Percentiles rank a stretch among this genome's conserved stretches.
Conservation (phyloP, 2,888 invertebrate species). For the Ramazzottius varieornatus region DNA sequence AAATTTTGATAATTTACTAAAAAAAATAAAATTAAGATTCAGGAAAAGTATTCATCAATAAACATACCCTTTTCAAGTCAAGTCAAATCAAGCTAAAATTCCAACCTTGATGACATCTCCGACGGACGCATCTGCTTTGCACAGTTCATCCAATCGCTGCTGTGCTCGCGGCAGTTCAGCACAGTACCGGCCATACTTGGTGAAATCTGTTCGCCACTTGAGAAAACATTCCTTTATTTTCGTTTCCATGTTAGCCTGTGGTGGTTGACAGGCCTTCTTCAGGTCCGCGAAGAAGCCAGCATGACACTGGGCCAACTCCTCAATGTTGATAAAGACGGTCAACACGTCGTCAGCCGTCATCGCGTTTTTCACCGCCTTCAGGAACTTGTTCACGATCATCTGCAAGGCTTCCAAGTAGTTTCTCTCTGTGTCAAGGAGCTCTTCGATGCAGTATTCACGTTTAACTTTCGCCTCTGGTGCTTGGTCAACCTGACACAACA, state of each 20-base stretch:
- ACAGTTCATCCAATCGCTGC: slow-evolving; percentile 47
- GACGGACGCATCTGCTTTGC: slow-evolving; percentile 34
- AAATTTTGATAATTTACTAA: slow-evolving; percentile 3
- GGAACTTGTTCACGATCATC: slow-evolving; percentile 51
- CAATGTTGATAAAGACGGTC: slow-evolving; percentile 4
- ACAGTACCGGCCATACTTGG: slow-evolving; percentile 85
- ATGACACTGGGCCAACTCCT: slow-evolving; percentile 65
- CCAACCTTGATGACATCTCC: slow-evolving; percentile 41
- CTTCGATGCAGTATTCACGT: slow-evolving; percentile 48
- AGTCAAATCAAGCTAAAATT: too few relatives aligned
- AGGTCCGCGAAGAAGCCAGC: slow-evolving; percentile 54
- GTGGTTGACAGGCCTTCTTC: slow-evolving; percentile 33
- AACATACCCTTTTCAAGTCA: too few relatives aligned
- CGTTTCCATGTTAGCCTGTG: slow-evolving; percentile 16
- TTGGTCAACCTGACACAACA: background rate
- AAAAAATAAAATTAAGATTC: too few relatives aligned
- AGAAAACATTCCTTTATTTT: slow-evolving; percentile 58
- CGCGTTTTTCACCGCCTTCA: slow-evolving; percentile 30
- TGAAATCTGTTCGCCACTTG: slow-evolving; percentile 60
- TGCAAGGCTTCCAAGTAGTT: slow-evolving; percentile 80
- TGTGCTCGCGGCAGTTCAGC: slow-evolving; percentile 73
- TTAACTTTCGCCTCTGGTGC: slow-evolving; percentile 34
- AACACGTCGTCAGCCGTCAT: background rate
- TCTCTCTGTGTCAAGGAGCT: slow-evolving; percentile 79
- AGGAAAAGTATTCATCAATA: too few relatives aligned